Evolutionary conservation across 2,113 vertebrate species (phyloP).

Genomic region (Alectura lathami): DNA sequence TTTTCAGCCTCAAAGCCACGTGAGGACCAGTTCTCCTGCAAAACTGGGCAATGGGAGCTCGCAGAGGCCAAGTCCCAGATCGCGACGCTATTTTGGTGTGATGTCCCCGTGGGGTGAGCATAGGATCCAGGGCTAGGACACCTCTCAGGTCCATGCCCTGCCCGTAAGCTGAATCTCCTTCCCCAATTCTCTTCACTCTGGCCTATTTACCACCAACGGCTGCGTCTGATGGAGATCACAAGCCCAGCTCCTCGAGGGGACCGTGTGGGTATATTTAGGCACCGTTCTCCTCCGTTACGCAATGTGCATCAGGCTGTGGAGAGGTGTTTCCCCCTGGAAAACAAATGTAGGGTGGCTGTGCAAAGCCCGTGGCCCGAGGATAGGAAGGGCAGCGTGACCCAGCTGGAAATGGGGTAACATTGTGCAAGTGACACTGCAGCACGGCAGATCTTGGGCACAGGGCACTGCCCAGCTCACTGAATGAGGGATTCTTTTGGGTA

Average conservation of each 20-base stretch:
- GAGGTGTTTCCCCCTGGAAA: neutral
- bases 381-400: neutral
- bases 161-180: neutral
- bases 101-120: accelerated
- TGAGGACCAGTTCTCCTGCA: accelerated
- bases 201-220: neutral
- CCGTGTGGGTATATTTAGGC: neutral
- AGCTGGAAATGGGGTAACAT: neutral
- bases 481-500: neutral
- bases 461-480: neutral
- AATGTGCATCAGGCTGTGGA: neutral
- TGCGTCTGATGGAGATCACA: accelerated
- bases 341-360: neutral
- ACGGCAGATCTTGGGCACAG: neutral
- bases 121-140: neutral
- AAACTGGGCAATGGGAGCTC: accelerated
- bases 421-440: accelerated
- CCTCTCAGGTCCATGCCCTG: neutral
- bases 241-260: neutral
- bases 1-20: neutral
- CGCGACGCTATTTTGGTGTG: neutral
- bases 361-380: neutral
- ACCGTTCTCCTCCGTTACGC: neutral
- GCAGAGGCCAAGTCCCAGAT: neutral
- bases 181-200: neutral